Base-by-base conservation (phyloP, 2,113 vertebrate genomes). In the Ranitomeya variabilis region DNA sequence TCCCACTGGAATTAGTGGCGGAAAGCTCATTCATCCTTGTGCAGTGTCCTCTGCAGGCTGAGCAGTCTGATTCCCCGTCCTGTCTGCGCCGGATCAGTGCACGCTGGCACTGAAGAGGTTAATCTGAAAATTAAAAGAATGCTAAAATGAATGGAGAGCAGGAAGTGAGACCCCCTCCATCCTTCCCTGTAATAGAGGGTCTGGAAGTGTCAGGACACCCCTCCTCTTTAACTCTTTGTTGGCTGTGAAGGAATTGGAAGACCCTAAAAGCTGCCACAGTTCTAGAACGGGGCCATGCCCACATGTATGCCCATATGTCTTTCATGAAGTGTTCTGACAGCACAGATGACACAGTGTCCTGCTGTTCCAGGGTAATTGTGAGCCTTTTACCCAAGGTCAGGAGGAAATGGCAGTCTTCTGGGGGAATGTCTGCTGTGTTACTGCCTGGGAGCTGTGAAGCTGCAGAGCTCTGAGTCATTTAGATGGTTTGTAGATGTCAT, bases 41-140 rank as follows among this genome's bases (percentile, higher is more conserved):
- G 8, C 10, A 26, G 11, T 13, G 26, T 69, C 23, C 10, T 45
- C 69, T 13, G n/a, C 45, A 60, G 21, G 55, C 4, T 3, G 23
- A 78, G 51, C 76, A 52, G 52, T 77, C 1, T 2, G 51, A 60
- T 18, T 31, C 15, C 2, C 26, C 14, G 6, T 23, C 55, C 79
- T 52, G 57, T 13, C 45, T n/a, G 31, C 18, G 16, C 7, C 16
- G 4, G 37, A 45, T 45, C 37, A 45, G 37, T 45, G 6, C 60
- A 15, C 26, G 21, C 16, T 16, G n/a, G 79, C 67, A 51, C 26
- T 73, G 66, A 12, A 83, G 82, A 83, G 90, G 89, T 90, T 91
- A 89, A 80, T 86, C 55, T 90, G 91, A 91, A 92, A 92, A 93
- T 94, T 92, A 91, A 91, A 93, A 90, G 91, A 94, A 93, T 93